Percentiles rank a stretch among this genome's conserved stretches.
phyloP scores from a whole-genome alignment of 2,113 vertebrate genomes.

The Mastomys natalensis region DNA sequence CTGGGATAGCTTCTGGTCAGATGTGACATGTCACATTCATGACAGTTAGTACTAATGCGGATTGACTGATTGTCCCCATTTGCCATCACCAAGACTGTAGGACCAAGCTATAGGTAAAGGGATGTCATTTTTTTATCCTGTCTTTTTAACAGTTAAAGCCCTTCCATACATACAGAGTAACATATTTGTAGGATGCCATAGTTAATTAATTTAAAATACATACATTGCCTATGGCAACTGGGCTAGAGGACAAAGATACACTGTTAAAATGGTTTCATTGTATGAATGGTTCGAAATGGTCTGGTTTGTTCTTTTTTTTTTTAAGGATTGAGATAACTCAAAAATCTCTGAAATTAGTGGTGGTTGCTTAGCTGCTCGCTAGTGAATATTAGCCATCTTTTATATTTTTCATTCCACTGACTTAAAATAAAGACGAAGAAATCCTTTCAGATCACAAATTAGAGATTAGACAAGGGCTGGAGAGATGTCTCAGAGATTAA shows the following conservation, averaged over 20 bases:
- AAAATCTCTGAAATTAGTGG: not conserved
- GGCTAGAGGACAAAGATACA: not conserved
- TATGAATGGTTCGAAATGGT: not conserved
- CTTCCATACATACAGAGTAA: not conserved
- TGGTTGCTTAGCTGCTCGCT: not conserved
- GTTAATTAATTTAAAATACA: not conserved
- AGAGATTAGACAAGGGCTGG: not conserved
- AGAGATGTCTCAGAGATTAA: too few species aligned
- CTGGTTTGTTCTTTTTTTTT: not conserved
- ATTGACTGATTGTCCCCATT: not conserved
- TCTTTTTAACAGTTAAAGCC: not conserved
- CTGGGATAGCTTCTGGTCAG: not conserved
- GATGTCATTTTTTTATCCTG: not conserved
- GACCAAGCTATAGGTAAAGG: not conserved
- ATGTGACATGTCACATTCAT: not conserved
- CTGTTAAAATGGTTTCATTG: not conserved
- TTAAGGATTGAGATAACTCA: not conserved
- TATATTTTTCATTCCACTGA: not conserved
- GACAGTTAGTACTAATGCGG: not conserved
- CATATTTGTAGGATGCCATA: not conserved
- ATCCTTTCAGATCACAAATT: conserved; percentile 8
- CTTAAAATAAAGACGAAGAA: conserved; percentile 17
- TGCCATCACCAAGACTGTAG: not conserved
- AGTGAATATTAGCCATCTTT: not conserved
- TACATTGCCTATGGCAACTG: not conserved